These are phyloP conservation scores for Mus pahari DNA, from an alignment of 2,113 vertebrate genomes.

Conservation along the genomic window DNA sequence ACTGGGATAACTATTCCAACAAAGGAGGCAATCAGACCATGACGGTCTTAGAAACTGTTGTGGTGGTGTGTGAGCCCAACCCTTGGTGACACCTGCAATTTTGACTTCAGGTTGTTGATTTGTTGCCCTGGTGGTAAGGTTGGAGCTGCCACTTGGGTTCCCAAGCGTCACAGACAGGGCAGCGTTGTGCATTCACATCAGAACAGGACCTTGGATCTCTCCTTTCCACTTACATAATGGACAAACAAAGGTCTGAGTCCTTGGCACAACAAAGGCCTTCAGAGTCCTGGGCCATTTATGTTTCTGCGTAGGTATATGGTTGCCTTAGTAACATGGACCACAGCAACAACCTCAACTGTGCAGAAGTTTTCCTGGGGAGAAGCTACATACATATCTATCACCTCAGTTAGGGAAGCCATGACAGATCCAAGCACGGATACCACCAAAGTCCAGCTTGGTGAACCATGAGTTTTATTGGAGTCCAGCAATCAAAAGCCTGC, in stretches of 20 bases:
- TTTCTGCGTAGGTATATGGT: constrained; percentile 8
- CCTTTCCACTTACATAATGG: background rate
- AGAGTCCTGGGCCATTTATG: constrained; percentile 1
- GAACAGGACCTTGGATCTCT: background rate
- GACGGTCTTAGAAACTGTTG: constrained; percentile 38
- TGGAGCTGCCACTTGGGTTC: background rate
- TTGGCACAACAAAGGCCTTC: constrained; percentile 1
- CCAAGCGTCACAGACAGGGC: constrained; percentile 13
- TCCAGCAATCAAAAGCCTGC: background rate
- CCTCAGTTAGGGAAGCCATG: background rate
- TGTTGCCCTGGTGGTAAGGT: constrained; percentile 39
- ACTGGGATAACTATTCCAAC: constrained; percentile 52
- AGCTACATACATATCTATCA: background rate
- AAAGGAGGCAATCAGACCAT: constrained; percentile 43
- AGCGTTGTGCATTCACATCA: background rate
- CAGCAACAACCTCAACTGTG: background rate
- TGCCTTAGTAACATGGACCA: constrained; percentile 24
- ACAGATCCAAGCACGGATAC: background rate
- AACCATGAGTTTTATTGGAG: background rate
- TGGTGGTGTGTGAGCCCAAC: background rate
- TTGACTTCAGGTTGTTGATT: background rate
- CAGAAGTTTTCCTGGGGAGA: background rate
- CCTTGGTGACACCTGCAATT: constrained; percentile 4
- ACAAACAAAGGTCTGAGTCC: constrained; percentile 13
- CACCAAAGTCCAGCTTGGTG: background rate